These are phyloP conservation scores for Leptosomus discolor DNA, from an alignment of 2,113 vertebrate species.

Conservation along the genomic window DNA sequence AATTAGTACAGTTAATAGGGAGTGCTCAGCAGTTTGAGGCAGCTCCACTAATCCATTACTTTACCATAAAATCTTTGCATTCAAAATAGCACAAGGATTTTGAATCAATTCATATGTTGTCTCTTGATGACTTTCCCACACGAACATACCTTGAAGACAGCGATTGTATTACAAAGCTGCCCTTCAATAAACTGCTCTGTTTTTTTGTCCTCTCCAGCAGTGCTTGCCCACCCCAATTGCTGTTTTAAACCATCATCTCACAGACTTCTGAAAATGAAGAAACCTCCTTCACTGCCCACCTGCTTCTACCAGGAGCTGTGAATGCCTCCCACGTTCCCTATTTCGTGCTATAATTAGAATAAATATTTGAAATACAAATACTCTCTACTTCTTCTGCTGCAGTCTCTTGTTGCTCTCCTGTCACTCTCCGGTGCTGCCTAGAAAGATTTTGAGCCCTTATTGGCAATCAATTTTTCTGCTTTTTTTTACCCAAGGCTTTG, in stretches of 20 bases:
- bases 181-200: neutral
- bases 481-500: neutral
- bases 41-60: neutral
- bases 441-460: neutral
- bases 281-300: neutral
- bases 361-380: conserved; percentile 51
- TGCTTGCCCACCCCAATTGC: neutral
- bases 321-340: neutral
- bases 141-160: neutral
- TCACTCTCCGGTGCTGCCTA: neutral
- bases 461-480: neutral
- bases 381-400: neutral
- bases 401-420: neutral
- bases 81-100: neutral
- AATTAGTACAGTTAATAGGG: neutral
- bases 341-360: conserved; percentile 37
- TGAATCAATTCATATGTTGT: neutral
- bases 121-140: neutral
- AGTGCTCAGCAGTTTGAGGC: neutral
- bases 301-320: neutral
- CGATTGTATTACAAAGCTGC: neutral
- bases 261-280: neutral
- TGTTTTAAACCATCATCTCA: conserved; percentile 21
- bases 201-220: neutral
- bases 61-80: neutral